These are phyloP conservation scores for Peromyscus nudipes DNA, from an alignment of 2,797 vertebrate genomes.

Conservation along the genomic window DNA sequence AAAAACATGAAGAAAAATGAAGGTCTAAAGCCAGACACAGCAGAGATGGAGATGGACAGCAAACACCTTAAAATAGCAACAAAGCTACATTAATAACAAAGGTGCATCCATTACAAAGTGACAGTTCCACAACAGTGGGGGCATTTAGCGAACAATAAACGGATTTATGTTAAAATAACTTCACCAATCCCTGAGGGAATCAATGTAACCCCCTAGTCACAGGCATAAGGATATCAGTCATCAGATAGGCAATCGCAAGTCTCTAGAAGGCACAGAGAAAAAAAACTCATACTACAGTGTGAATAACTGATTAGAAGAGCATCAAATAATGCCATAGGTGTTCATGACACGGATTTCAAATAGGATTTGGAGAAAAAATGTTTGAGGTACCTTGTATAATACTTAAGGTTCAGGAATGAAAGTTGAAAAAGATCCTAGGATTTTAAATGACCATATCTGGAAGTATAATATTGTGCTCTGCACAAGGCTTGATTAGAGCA, in stretches of 20 bases:
- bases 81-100: not conserved
- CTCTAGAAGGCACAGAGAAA: not conserved
- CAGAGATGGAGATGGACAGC: not conserved
- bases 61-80: not conserved
- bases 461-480: not conserved
- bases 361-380: not conserved
- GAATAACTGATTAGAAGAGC: not conserved
- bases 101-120: not conserved
- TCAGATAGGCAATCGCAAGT: not conserved
- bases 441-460: not conserved
- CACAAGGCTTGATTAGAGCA: not conserved
- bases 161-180: conserved; percentile 45
- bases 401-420: conserved; percentile 32
- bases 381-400: not conserved
- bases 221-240: not conserved
- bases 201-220: not conserved
- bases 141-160: not conserved
- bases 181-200: not conserved
- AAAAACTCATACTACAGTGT: not conserved
- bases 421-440: not conserved
- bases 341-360: not conserved
- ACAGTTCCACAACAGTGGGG: not conserved
- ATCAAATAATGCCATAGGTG: not conserved
- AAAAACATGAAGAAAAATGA: not conserved
- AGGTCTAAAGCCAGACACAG: not conserved